phyloP scores from a whole-genome alignment of 2,888 invertebrate genomes.

The Marasmarcha lunaedactyla region DNA sequence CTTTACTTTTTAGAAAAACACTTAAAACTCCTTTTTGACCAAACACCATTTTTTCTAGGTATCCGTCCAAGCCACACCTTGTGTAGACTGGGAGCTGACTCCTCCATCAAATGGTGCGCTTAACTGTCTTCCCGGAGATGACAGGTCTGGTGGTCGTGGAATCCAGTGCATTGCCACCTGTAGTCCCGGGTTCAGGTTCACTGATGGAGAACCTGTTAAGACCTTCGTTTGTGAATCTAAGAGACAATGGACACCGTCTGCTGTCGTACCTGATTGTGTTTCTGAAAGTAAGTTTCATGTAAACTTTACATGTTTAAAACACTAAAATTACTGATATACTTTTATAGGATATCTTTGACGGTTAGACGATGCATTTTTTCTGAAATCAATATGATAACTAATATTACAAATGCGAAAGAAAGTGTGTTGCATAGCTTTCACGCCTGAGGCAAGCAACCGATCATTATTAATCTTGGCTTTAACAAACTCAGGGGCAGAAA shows the following conservation, averaged over 20 bases:
- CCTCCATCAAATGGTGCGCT: constrained; percentile 90
- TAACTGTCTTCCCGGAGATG: constrained; percentile 85
- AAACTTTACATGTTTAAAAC: neutral
- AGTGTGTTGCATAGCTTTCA: too few relatives aligned
- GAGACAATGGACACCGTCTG: constrained; percentile 86
- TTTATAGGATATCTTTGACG: too few relatives aligned
- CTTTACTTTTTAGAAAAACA: too few relatives aligned
- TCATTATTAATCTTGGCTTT: too few relatives aligned
- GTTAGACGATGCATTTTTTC: too few relatives aligned
- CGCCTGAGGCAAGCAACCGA: too few relatives aligned
- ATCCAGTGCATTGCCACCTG: constrained; percentile 92
- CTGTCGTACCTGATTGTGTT: constrained; percentile 94
- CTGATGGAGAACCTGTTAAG: constrained; percentile 89
- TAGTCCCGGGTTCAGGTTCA: constrained; percentile 88
- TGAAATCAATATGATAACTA: too few relatives aligned
- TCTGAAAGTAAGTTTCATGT: constrained; percentile 78
- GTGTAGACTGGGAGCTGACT: constrained; percentile 94
- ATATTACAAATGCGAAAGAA: too few relatives aligned
- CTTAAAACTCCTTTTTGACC: too few relatives aligned
- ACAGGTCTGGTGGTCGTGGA: constrained; percentile 52
- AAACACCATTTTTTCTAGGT: constrained; percentile 64
- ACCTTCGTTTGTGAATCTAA: constrained; percentile 87
- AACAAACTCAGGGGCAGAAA: too few relatives aligned
- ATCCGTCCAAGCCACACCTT: constrained; percentile 92
- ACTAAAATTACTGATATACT: neutral